Base-by-base conservation (phyloP, 2,113 vertebrate species). In the Ivindomyrus marchei region DNA sequence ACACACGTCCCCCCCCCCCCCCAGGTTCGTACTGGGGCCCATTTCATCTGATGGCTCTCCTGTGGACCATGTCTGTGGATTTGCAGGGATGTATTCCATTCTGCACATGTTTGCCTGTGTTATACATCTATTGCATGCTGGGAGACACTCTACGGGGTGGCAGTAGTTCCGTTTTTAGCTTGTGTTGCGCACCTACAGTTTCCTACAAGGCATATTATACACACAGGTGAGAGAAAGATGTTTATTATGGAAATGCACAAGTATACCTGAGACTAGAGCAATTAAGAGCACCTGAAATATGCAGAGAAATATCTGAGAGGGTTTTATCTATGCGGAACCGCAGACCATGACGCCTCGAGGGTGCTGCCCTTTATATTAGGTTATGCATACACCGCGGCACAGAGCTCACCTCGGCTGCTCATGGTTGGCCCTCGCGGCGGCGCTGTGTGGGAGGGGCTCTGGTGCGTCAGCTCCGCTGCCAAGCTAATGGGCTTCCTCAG, bases 401-500 rank as follows among this genome's bases (percentile, higher is more conserved):
- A 52, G 49, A 19, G 47, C 53, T 19, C 52, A 36, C 87, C 87
- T 3, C 4, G 21, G 15, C 88, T 10, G 0, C 17, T 36, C 6
- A 7, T 39, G 88, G 88, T 70, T 88, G 58, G 39, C 15, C 15
- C 36, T 89, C 46, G 0, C 27, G 4, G 62, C 2, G 15, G 47
- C 6, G 4, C 13, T 80, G 66, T 42, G 46, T 47, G 66, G 88
- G 88, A 19, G 88, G 66, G 88, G 27, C 88, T 31, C 66, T 13
- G 46, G 88, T n/a, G 49, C 15, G 15, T 52, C 31, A 49, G 70
- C 70, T 80, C 27, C 27, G 3, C 66, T 53, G 88, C 88, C 88
- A 89, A 36, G 27, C 70, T 83, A 74, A 80, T 39, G 66, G 88
- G 74, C 27, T 56, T 74, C 15, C 88, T 89, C 47, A 88, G 88